Evolutionary conservation across 2,888 invertebrate species (phyloP).

Genomic region (Diploptera punctata): DNA sequence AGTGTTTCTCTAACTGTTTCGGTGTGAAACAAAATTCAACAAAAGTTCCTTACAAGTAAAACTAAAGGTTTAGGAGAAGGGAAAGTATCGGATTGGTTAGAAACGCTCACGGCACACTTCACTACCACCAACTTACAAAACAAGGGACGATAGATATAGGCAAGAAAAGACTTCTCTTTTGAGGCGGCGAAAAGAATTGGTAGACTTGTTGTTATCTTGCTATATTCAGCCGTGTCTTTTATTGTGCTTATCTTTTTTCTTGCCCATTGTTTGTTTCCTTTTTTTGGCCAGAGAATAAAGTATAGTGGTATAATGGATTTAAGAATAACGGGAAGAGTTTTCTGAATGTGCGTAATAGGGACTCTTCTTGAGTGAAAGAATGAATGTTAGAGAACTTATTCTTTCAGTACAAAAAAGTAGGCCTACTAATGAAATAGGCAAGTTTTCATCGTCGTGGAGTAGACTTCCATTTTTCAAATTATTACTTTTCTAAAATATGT

Average conservation of each 20-base stretch:
- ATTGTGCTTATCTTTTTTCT: constrained; percentile 20
- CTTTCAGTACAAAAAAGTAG: too few relatives aligned
- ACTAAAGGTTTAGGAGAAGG: background rate
- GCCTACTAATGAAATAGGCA: too few relatives aligned
- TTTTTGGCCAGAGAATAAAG: background rate
- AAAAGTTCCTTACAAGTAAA: background rate
- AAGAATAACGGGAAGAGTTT: background rate
- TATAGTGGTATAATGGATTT: constrained; percentile 13
- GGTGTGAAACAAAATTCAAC: constrained; percentile 4
- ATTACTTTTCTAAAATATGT: too few relatives aligned
- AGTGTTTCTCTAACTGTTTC: constrained; percentile 3
- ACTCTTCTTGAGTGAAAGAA: too few relatives aligned
- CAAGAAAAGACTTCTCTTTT: background rate
- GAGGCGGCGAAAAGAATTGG: background rate
- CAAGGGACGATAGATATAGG: background rate
- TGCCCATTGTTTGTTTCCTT: constrained; percentile 6
- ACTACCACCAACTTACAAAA: background rate
- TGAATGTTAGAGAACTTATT: too few relatives aligned
- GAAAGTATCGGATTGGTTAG: background rate
- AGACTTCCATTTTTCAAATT: too few relatives aligned
- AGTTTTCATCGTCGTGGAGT: too few relatives aligned
- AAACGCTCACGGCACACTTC: background rate
- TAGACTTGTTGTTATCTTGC: constrained; percentile 22
- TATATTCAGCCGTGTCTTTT: constrained; percentile 20
- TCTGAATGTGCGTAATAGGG: background rate